These are phyloP conservation scores for Brevipalpus yothersi DNA, from an alignment of 1,140 invertebrate genomes.

Conservation along the genomic window DNA sequence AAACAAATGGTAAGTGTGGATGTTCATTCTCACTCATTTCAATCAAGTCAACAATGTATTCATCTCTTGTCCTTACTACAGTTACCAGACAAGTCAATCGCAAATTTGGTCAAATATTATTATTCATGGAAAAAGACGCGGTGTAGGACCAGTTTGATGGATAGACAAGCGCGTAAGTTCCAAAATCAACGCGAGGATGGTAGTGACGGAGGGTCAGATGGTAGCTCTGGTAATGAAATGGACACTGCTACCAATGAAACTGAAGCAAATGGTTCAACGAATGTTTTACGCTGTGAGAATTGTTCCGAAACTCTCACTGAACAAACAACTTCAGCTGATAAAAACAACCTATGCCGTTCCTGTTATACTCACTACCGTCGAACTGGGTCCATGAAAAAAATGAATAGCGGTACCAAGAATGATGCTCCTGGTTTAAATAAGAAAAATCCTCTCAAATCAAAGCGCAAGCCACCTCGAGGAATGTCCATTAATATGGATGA, in stretches of 20 bases:
- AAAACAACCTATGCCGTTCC: constrained; percentile 3
- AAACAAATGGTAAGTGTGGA: constrained; percentile 60
- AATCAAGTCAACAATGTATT: neutral
- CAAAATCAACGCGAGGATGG: constrained; percentile 6
- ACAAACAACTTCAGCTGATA: constrained; percentile 2
- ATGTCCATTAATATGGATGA: constrained; percentile 95
- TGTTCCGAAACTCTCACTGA: constrained; percentile 2
- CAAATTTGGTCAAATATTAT: constrained; percentile 87
- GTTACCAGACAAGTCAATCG: constrained; percentile 88
- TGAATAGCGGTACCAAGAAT: constrained; percentile 32
- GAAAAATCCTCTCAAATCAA: constrained; percentile 31
- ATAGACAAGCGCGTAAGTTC: constrained; percentile 39
- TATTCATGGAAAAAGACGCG: constrained; percentile 95
- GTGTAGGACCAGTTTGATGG: constrained; percentile 73
- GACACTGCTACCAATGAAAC: neutral
- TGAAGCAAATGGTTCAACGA: neutral
- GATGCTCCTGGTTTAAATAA: constrained; percentile 14
- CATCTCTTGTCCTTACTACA: constrained; percentile 18
- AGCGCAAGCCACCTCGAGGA: constrained; percentile 71
- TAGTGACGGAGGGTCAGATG: constrained; percentile 36
- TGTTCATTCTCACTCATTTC: neutral
- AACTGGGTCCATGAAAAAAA: constrained; percentile 44
- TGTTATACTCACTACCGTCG: constrained; percentile 27
- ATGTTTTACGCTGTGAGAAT: neutral
- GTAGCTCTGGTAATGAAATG: constrained; percentile 47